Base-by-base conservation (phyloP, 2,888 invertebrate species). In the Lasius platythorax region DNA sequence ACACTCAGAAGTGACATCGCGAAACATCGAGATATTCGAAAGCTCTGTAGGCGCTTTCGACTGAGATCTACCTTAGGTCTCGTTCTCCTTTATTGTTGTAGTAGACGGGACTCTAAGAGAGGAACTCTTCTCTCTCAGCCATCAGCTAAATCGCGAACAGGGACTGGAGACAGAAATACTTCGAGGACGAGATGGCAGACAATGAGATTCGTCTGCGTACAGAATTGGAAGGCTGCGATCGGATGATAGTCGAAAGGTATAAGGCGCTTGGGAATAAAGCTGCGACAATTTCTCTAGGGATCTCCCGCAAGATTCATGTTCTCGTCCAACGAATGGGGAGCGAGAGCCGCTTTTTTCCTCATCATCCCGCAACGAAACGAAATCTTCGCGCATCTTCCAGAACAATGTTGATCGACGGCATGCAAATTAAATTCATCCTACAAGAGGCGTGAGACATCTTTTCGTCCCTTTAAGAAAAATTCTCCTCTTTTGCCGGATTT, bases 281-380 rank as follows among this genome's bases (percentile, higher is more conserved):
- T 83, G 87, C 87, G 87, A 91, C 91, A 88, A 91, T 90, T 90
- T 90, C 91, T 91, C 87, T 72, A 53, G 85, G 90, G 87, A 88
- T 88, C 74, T 85, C 84, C 84, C 86, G 84, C 81, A 73, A 82
- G 89, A 85, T 70, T 79, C 83, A 73, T 87, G 76, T 85, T 81
- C 87, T 86, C 88, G 73, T 79, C 73, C 46, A 73, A 79, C 79
- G 61, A 46, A 66, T 56, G 70, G 76, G 85, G 83, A 85, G 81
- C 84, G 84, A 78, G 82, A 70, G 56, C 78, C 76, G 78, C 82
- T 87, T 84, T 74, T 68, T 76, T 83, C 46, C 76, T 90, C 87
- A 83, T 85, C 88, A 67, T 53, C 72, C 56, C 76, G 82, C 61
- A 73, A 58, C 74, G 74, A 84, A 81, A 85, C 85, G 90, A 83